Evolutionary conservation across 2,888 invertebrate species (phyloP).

Genomic region (Morinoia aosen): DNA sequence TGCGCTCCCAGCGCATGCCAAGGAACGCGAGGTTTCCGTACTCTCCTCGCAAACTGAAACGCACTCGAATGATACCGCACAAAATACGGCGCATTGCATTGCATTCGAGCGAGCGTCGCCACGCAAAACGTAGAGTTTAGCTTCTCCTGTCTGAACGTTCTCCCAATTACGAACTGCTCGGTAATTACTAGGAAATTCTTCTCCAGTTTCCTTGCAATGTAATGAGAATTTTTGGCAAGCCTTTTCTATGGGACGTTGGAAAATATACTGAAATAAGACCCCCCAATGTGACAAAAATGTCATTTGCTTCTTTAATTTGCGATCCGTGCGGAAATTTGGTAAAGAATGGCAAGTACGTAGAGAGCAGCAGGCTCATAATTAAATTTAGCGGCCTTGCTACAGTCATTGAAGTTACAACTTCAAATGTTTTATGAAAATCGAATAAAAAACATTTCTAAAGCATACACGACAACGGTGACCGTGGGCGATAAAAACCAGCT

Average conservation of each 20-base stretch:
- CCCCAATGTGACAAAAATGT: not conserved
- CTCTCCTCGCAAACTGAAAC: not conserved
- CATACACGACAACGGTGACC: too few species aligned
- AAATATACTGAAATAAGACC: not conserved
- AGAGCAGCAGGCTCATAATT: too few species aligned
- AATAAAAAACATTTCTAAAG: too few species aligned
- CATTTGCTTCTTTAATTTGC: not conserved
- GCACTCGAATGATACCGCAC: not conserved
- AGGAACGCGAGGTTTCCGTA: not conserved
- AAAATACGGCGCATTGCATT: not conserved
- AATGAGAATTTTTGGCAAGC: not conserved
- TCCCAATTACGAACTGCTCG: not conserved
- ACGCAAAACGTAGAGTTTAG: not conserved
- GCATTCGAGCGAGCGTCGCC: too few species aligned
- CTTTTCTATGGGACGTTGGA: not conserved
- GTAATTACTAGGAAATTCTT: not conserved
- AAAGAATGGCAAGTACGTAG: not conserved
- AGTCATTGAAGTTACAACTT: too few species aligned
- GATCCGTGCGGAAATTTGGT: too few species aligned
- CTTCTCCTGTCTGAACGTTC: not conserved
- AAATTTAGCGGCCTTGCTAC: too few species aligned
- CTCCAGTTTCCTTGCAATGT: too few species aligned
- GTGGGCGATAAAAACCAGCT: too few species aligned
- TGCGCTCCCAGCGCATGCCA: not conserved
- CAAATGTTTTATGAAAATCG: too few species aligned